phyloP scores from a whole-genome alignment of 2,888 invertebrate genomes.

The Mamestra brassicae region DNA sequence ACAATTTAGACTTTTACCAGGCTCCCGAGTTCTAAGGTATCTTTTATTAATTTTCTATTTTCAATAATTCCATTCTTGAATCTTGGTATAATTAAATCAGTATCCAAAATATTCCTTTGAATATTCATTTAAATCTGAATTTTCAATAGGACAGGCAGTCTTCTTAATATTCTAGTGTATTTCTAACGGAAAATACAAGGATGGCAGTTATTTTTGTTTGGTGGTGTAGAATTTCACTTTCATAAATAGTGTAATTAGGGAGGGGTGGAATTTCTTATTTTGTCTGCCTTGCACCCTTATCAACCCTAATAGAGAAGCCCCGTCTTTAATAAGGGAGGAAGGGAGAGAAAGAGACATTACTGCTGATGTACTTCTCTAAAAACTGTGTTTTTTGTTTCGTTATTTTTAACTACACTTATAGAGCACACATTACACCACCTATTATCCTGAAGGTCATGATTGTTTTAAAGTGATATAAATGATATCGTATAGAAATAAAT shows the following conservation, averaged over 20 bases:
- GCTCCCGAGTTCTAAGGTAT: neutral
- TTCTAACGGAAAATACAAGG: slow-evolving; percentile 3
- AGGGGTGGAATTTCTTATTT: neutral
- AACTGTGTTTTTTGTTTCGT: too few relatives aligned
- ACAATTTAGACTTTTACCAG: too few relatives aligned
- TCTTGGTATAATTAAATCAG: slow-evolving; percentile 15
- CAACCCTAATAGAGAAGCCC: neutral
- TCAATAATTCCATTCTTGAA: slow-evolving; percentile 8
- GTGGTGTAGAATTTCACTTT: neutral
- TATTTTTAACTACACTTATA: too few relatives aligned
- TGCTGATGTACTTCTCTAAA: neutral
- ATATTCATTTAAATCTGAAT: slow-evolving; percentile 44
- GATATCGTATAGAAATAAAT: too few relatives aligned
- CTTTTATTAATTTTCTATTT: neutral
- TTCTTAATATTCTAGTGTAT: slow-evolving; percentile 22
- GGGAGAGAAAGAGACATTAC: neutral
- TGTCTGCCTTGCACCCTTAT: neutral
- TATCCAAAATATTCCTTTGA: slow-evolving; percentile 37
- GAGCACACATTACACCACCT: too few relatives aligned
- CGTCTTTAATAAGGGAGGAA: neutral
- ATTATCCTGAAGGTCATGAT: too few relatives aligned
- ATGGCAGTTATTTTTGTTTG: slow-evolving; percentile 5
- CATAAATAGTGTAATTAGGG: neutral
- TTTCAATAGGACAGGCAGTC: slow-evolving; percentile 15
- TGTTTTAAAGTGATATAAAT: too few relatives aligned